phyloP scores from a whole-genome alignment of 2,113 vertebrate genomes.

The Serilophus lunatus region DNA sequence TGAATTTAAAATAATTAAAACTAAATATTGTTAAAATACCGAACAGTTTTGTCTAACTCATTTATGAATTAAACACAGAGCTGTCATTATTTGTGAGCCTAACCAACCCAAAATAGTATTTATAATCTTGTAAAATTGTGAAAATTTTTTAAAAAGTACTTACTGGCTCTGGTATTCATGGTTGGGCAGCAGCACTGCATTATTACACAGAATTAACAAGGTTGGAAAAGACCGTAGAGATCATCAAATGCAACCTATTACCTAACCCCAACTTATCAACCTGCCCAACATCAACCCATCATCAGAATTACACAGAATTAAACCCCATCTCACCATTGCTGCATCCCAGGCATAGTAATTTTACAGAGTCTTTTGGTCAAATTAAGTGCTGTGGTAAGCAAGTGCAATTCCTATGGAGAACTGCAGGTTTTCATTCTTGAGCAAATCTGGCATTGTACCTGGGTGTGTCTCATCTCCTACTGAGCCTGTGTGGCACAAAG shows the following conservation, averaged over 20 bases:
- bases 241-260: no score
- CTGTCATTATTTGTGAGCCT: background rate
- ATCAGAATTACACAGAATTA: no score
- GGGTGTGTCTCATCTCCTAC: background rate
- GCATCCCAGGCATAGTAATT: background rate
- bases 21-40: background rate
- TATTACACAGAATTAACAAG: no score
- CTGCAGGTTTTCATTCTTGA: background rate
- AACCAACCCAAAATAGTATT: background rate
- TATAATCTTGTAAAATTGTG: background rate
- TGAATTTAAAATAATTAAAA: background rate
- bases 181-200: background rate
- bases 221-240: no score
- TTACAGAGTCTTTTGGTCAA: background rate
- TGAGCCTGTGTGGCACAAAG: background rate
- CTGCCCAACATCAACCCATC: no score
- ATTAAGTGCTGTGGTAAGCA: background rate
- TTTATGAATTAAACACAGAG: background rate
- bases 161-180: background rate
- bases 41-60: background rate
- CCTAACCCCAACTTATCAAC: no score
- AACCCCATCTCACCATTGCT: background rate
- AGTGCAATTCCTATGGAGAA: background rate
- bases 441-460: background rate
- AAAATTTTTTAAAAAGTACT: background rate